A percentile compares a stretch with the other conserved stretches of the same genome.
These are phyloP conservation scores for Diachasmimorpha longicaudata DNA, from an alignment of 1,140 invertebrate genomes.

Conservation along the genomic window DNA sequence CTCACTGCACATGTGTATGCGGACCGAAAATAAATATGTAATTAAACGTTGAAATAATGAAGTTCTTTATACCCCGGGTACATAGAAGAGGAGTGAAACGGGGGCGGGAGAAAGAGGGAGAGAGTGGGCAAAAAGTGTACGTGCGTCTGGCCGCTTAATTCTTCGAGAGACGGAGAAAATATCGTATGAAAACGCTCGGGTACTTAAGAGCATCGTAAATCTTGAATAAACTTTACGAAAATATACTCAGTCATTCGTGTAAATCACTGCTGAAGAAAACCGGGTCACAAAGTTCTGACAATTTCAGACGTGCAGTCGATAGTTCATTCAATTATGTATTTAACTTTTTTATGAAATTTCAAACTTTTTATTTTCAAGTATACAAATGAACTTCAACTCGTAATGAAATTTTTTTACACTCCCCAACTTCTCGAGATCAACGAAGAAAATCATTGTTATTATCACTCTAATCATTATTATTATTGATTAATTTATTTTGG, in stretches of 20 bases:
- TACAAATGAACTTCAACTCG: not conserved
- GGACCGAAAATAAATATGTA: constrained; percentile 58
- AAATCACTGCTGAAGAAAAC: not conserved
- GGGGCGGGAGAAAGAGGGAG: not conserved
- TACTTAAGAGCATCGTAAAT: constrained; percentile 7
- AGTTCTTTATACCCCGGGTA: constrained; percentile 48
- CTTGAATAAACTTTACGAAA: not conserved
- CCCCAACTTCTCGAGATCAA: no score
- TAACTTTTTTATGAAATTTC: not conserved
- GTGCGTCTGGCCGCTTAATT: constrained; percentile 2
- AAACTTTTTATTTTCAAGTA: constrained; percentile 5
- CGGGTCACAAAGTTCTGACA: not conserved
- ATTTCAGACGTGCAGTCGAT: not conserved
- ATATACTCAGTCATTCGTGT: constrained; percentile 1
- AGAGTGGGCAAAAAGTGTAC: constrained; percentile 19
- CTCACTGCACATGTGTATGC: not conserved
- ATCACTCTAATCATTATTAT: no score
- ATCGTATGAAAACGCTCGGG: not conserved
- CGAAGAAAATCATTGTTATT: no score
- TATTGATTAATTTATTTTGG: no score
- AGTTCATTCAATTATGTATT: no score
- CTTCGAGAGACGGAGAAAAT: not conserved
- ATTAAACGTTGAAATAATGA: constrained; percentile 59
- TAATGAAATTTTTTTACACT: no score
- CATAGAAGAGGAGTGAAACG: not conserved